Evolutionary conservation across 2,113 vertebrate species (phyloP), one percentile per base, ranked within the genome.

Genomic region (Centropus unirufus): DNA sequence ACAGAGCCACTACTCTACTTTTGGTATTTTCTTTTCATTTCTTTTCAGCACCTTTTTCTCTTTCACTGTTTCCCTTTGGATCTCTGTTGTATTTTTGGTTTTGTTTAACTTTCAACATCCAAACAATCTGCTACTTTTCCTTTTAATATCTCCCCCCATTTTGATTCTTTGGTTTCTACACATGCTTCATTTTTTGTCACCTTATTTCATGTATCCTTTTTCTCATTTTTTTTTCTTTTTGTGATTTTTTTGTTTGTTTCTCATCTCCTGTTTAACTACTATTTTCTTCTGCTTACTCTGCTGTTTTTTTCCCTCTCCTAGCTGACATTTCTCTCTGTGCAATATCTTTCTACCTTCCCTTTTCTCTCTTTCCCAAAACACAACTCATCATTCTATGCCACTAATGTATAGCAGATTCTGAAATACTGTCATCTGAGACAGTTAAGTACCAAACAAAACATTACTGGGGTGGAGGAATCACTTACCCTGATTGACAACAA

Each of bases 401-500:
- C 61, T 92, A 92, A 97, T 74, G 81, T 81, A 93, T 17, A 96
- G 80, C 83, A 97, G 90, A 92, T 87, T 96, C 83, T 95, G 92
- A 97, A 98, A 95, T 89, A 96, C 87, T 95, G 85, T 94, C 97
- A 96, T 97, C 95, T 93, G 83, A 97, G 74, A 97, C 90, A 82
- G 94, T 96, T 95, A 97, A 97, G 87, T 90, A 95, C 90, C 90
- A 94, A 96, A 97, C 97, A 96, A 98, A 97, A 97, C 93, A 96
- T 89, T 82, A 96, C 89, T 92, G 74, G 92, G 96, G 91, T 92
- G 82, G 96, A 97, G 89, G 96, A 97, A 97, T 98, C 94, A 94
- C 97, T 98, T 98, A 99, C 99, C 99, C 98, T 99, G 98, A 97
- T 99, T 99, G 95, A 99, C 98, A 74, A 98, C 96, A 98, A 99